Evolutionary conservation across 2,888 invertebrate genomes (phyloP).

Genomic region (Junonia oenone): DNA sequence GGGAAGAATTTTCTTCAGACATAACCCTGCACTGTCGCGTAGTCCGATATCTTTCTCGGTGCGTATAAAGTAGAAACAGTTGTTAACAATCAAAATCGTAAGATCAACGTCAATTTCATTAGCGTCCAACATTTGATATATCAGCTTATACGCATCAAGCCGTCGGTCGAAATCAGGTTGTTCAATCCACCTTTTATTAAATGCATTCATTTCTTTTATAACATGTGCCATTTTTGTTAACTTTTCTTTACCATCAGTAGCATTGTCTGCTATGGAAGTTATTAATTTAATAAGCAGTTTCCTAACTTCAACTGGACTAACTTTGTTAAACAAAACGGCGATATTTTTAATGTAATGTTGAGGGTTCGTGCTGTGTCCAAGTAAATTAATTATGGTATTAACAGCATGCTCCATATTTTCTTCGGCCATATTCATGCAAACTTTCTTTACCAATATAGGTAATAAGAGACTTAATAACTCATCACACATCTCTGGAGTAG

Average conservation of each 20-base stretch:
- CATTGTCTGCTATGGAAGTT: slow-evolving; percentile 76
- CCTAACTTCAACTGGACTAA: slow-evolving; percentile 82
- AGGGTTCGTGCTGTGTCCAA: slow-evolving; percentile 83
- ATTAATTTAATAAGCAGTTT: slow-evolving; percentile 84
- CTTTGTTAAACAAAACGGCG: slow-evolving; percentile 85
- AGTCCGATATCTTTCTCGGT: slow-evolving; percentile 91
- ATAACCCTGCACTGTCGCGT: slow-evolving; percentile 87
- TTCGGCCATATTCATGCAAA: slow-evolving; percentile 80
- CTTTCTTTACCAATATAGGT: slow-evolving; percentile 85
- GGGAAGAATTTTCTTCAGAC: slow-evolving; percentile 84
- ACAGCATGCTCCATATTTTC: slow-evolving; percentile 85
- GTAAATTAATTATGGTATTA: slow-evolving; percentile 86
- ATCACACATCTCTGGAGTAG: slow-evolving; percentile 83
- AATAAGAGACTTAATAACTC: slow-evolving; percentile 84
- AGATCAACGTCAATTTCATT: slow-evolving; percentile 81
- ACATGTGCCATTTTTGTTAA: slow-evolving; percentile 76
- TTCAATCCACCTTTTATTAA: slow-evolving; percentile 92
- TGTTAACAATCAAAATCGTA: slow-evolving; percentile 87
- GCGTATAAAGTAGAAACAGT: slow-evolving; percentile 88
- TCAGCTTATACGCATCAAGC: slow-evolving; percentile 86
- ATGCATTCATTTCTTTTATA: slow-evolving; percentile 88
- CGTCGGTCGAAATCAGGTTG: slow-evolving; percentile 94
- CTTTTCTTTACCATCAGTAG: slow-evolving; percentile 51
- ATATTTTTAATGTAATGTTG: slow-evolving; percentile 84
- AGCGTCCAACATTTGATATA: slow-evolving; percentile 76